Percentiles rank a stretch among this genome's conserved stretches.
These are phyloP conservation scores for Chlamydotis undulata DNA, from an alignment of 2,113 vertebrate species.

Conservation along the genomic window DNA sequence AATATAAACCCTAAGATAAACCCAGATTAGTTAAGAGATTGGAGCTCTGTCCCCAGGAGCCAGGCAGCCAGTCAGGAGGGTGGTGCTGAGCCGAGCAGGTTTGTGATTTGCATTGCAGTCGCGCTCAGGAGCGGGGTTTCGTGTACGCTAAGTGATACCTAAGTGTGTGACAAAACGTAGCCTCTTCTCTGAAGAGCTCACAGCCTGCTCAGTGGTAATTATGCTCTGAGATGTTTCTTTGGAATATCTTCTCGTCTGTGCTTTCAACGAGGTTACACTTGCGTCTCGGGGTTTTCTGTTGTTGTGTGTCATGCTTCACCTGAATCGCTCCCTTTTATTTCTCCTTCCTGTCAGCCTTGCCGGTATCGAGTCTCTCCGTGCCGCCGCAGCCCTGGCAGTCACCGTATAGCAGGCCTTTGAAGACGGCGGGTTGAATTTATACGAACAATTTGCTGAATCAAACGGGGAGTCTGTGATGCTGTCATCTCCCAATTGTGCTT, in stretches of 20 bases:
- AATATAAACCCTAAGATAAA: not conserved
- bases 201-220: not conserved
- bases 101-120: not conserved
- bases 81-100: not conserved
- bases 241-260: accelerated
- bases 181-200: not conserved
- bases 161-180: not conserved
- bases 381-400: not conserved
- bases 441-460: slow-evolving; percentile 18
- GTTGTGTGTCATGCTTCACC: not conserved
- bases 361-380: not conserved
- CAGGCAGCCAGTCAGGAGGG: not conserved
- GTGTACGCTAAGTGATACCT: not conserved
- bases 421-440: not conserved
- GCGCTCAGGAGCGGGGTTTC: not conserved
- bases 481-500: not conserved
- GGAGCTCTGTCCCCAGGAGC: not conserved
- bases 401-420: not conserved
- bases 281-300: not conserved
- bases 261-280: not conserved
- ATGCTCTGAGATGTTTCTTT: not conserved
- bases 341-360: not conserved
- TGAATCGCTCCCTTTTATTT: not conserved
- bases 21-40: not conserved
- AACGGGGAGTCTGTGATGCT: not conserved